Evolutionary conservation across 35 echinoderm and acorn worm species (phyloP), one percentile per base, ranked within the genome.

Genomic region (Acanthaster planci): DNA sequence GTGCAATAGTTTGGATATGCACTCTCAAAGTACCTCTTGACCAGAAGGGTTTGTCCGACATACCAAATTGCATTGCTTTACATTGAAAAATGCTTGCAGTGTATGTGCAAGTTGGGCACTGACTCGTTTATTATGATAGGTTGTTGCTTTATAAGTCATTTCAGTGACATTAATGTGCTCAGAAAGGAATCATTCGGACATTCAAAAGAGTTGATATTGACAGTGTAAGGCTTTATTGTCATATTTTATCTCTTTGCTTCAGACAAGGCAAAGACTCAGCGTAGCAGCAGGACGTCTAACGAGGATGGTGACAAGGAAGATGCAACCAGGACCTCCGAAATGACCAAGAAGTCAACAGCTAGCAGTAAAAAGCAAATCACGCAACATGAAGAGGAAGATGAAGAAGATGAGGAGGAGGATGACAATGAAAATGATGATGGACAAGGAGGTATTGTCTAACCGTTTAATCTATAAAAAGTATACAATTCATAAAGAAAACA

Each of bases 351-450:
- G 30, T 27, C 18, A 37, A 86, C 37, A 22, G 53, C 67, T 10
- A 51, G 6, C 15, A 42, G 77, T 35, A 76, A 77, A 5, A 51
- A 76, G 23, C 51, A 59, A 53, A 76, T 52, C 5, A 54, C 50
- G 38, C 18, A 10, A 58, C 39, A 80, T 19, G 89, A 36, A 16
- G 64, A 76, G 1, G 85, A 92, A 0, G 90, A 87, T 56, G 85
- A 92, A 3, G 80, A 92, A 5, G 78, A 92, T 1, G 78, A 78
- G 0, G 84, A 92, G 5, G 85, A 82, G 1, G 85, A 76, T 6
- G 79, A 83, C 3, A 42, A 92, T 58, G 80, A 87, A 0, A 80
- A 88, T 32, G 67, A 84, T 31, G 67, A 84, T 30, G 79, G 50
- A 7, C 52, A 80, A 12, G 42, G 42, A 47, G 42, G 42, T 47